phyloP scores from a whole-genome alignment of 1,140 invertebrate genomes.

The Orchestia grillus region DNA sequence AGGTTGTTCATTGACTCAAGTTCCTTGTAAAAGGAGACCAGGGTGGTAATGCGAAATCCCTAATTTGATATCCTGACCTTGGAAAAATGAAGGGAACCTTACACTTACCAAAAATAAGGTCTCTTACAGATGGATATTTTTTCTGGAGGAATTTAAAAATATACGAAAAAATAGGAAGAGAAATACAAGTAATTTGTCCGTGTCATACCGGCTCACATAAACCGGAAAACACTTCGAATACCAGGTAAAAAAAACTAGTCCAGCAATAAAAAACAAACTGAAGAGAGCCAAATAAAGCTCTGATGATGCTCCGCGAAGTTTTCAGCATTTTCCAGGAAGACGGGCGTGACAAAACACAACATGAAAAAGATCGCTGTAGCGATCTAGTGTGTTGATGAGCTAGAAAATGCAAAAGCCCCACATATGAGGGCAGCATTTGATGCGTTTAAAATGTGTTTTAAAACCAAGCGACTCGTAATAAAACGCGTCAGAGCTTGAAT shows the following conservation, averaged over 20 bases:
- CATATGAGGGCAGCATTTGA: background rate
- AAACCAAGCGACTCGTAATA: conserved; percentile 7
- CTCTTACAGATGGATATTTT: background rate
- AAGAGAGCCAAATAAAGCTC: background rate
- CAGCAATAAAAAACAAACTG: background rate
- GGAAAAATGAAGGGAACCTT: background rate
- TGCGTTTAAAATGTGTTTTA: background rate
- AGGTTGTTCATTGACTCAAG: background rate
- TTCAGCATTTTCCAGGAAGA: background rate
- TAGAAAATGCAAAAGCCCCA: background rate
- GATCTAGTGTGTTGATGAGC: background rate
- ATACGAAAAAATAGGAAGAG: background rate
- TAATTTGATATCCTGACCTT: background rate
- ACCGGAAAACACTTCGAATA: background rate
- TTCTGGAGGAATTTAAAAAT: background rate
- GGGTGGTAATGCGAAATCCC: background rate
- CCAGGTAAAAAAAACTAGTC: background rate
- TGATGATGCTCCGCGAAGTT: background rate
- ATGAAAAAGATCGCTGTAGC: background rate
- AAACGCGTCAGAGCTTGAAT: background rate
- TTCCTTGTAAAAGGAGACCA: background rate
- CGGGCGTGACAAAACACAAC: background rate
- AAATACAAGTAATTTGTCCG: background rate
- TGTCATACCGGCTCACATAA: background rate
- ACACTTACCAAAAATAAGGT: background rate